These are phyloP conservation scores for Imbricaverruca yamaguchii DNA, from an alignment of 2,888 invertebrate genomes.

Conservation along the genomic window DNA sequence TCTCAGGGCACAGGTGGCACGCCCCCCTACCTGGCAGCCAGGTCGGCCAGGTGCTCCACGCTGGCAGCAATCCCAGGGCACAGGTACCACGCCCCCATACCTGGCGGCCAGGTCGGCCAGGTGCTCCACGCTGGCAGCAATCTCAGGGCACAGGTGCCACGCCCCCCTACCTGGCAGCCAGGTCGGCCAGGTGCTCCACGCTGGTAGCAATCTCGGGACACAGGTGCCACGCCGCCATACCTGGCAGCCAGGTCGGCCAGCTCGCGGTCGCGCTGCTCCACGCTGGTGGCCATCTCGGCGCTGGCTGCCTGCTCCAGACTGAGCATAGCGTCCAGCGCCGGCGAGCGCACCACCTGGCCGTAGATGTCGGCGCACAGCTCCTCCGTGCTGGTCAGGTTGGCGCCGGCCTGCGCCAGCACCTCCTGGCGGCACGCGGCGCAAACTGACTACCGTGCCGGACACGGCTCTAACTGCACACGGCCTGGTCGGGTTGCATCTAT, in stretches of 20 bases:
- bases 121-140: background rate
- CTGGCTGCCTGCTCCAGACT: constrained; percentile 11
- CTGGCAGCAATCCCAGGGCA: background rate
- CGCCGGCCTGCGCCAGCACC: background rate
- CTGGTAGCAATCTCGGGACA: background rate
- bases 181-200: background rate
- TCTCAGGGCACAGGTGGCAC: background rate
- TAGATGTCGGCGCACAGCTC: constrained; percentile 18
- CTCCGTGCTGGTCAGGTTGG: constrained; percentile 2
- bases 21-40: background rate
- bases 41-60: background rate
- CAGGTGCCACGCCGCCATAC: background rate
- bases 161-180: background rate
- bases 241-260: constrained; percentile 10
- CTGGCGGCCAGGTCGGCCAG: background rate
- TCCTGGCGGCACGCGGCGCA: background rate
- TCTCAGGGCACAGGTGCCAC: background rate
- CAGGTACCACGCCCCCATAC: background rate
- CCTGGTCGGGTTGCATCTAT: background rate
- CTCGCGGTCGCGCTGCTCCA: constrained; percentile 5
- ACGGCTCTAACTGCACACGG: background rate
- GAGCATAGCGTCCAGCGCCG: background rate
- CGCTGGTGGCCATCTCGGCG: background rate
- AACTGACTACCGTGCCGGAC: background rate
- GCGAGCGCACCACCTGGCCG: constrained; percentile 4